phyloP scores from a whole-genome alignment of 1,140 invertebrate genomes.

The Dinoponera quadriceps region DNA sequence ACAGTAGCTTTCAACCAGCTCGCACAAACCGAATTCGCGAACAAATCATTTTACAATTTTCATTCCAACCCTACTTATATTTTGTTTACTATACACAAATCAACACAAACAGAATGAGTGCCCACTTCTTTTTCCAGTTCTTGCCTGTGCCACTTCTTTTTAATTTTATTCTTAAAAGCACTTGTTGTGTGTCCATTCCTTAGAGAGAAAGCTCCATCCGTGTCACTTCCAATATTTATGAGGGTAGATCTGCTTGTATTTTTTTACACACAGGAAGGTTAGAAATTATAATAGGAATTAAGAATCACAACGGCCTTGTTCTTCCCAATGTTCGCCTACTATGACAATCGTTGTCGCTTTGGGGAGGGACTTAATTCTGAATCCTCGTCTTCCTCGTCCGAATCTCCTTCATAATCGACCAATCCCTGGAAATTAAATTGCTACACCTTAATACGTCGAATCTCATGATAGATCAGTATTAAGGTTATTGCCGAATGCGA shows the following conservation, averaged over 20 bases:
- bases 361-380: conserved; percentile 87
- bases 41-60: conserved; percentile 18
- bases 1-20: no score
- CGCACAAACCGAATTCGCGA: no score
- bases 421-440: conserved; percentile 89
- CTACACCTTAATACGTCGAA: conserved; percentile 11
- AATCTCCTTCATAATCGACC: conserved; percentile 98
- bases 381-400: conserved; percentile 96
- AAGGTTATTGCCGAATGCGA: not conserved
- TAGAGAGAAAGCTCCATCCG: conserved; percentile 53
- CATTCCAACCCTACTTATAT: conserved; percentile 56
- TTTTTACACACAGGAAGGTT: conserved; percentile 63
- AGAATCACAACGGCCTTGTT: conserved; percentile 68
- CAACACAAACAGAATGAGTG: conserved; percentile 80
- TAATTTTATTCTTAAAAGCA: conserved; percentile 65
- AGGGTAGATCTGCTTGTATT: conserved; percentile 26
- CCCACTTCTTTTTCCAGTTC: conserved; percentile 71
- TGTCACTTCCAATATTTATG: conserved; percentile 33
- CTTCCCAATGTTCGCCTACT: conserved; percentile 82
- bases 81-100: conserved; percentile 78
- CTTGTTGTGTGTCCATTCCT: conserved; percentile 56
- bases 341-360: conserved; percentile 88
- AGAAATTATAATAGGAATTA: conserved; percentile 65
- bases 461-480: not conserved
- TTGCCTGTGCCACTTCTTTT: conserved; percentile 70